These are phyloP conservation scores for Centropus bengalensis DNA, from an alignment of 2,113 vertebrate species.

Conservation along the genomic window DNA sequence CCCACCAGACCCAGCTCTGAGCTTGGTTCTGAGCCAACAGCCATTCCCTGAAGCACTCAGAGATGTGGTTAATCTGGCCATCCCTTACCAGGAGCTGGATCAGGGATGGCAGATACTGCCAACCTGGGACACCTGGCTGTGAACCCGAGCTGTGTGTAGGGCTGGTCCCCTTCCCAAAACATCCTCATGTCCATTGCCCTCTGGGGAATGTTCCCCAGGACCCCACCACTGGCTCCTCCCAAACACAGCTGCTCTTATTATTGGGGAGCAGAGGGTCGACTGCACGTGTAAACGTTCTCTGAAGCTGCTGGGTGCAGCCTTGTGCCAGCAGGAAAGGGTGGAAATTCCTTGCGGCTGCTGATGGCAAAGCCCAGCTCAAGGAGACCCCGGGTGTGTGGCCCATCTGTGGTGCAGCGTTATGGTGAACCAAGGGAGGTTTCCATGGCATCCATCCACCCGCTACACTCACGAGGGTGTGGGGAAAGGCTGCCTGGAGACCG, in stretches of 20 bases:
- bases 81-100: background rate
- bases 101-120: background rate
- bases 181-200: background rate
- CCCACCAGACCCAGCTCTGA: background rate
- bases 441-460: background rate
- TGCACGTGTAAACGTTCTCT: background rate
- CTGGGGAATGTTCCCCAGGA: background rate
- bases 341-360: background rate
- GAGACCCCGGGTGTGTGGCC: background rate
- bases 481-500: background rate
- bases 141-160: background rate
- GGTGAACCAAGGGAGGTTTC: background rate
- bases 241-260: rapidly evolving
- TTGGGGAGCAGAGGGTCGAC: background rate
- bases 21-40: background rate
- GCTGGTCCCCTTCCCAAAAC: background rate
- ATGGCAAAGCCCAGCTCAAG: background rate
- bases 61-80: background rate
- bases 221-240: background rate
- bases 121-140: background rate
- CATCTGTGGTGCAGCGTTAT: background rate
- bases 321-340: background rate
- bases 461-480: background rate
- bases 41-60: rapidly evolving
- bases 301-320: background rate